Evolutionary conservation across 2,888 invertebrate genomes (phyloP), one percentile per base, ranked within the genome.

Genomic region (Drosophila picticornis): DNA sequence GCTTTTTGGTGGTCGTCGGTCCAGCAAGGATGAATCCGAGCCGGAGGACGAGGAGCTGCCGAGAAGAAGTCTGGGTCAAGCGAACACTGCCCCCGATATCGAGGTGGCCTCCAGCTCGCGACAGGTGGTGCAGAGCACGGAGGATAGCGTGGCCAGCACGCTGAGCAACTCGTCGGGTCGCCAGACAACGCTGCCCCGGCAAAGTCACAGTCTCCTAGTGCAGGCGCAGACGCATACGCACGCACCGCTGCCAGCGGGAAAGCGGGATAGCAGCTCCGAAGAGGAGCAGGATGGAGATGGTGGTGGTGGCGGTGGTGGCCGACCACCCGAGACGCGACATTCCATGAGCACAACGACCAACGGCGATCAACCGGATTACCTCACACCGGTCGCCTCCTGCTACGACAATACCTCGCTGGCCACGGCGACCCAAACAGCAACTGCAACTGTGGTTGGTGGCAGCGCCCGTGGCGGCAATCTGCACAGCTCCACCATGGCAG

Each of bases 71-170:
- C 62, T 38, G 50, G 38, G 29, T 22, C 64, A 57, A 55, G 66
- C 52, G n/a, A 67, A 68, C 51, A 66, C 88, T 65, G 74, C 57
- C 10, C 9, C 32, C 7, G 87, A 85, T 16, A 83, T 83, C 16
- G 90, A 88, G 56, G 59, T 84, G 50, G 85, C 83, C 11, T 76
- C 85, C 40, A 72, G 78, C 11, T 90, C 91, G 29, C 40, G 32
- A 43, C 51, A 38, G 40, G n/a, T 62, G 1, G 22, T 19, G 6
- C 36, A 50, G 1, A 16, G 19, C 52, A 55, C 27, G 22, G 93
- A 93, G 34, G 93, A 93, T 19, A 93, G 93, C 68, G 72, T 93
- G 48, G 90, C 93, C 50, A 93, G 93, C 74, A 93, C 93, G 43
- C 77, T 91, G 53, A 93, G 93, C 75, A 93, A 91, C 50, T 92